phyloP scores from a whole-genome alignment of 2,888 invertebrate genomes.

The Limnephilus marmoratus region DNA sequence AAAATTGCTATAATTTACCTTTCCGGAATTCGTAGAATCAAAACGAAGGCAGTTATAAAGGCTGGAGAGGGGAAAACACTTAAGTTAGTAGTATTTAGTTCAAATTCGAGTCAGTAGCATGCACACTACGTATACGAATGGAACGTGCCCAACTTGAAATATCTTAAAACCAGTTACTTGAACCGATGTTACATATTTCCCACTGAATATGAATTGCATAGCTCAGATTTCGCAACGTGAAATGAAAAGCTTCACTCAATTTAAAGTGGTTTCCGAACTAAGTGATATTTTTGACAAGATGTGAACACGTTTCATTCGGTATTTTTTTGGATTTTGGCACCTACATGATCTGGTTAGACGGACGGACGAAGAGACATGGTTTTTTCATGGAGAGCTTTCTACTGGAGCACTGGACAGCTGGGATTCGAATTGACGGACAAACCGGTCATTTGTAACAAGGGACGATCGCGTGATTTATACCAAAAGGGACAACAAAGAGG shows the following conservation, averaged over 20 bases:
- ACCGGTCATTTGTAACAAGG: not conserved
- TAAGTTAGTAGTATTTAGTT: conserved; percentile 34
- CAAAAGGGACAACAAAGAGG: not conserved
- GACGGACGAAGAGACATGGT: conserved; percentile 63
- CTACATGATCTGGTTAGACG: conserved; percentile 63
- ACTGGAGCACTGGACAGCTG: conserved; percentile 49
- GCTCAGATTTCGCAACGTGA: not conserved
- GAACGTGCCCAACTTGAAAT: not conserved
- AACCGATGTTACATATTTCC: not conserved
- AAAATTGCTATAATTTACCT: conserved; percentile 32
- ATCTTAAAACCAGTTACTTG: not conserved
- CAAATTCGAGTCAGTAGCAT: conserved; percentile 22
- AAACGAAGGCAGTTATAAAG: conserved; percentile 29
- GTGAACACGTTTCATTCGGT: conserved; percentile 30
- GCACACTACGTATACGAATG: conserved; percentile 44
- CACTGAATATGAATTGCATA: not conserved
- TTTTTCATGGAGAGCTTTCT: conserved; percentile 60
- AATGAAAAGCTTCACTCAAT: not conserved
- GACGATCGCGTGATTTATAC: not conserved
- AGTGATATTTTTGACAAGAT: conserved; percentile 2
- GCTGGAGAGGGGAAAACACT: conserved; percentile 34
- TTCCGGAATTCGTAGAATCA: conserved; percentile 27
- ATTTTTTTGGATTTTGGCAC: conserved; percentile 36
- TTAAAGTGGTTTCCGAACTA: not conserved
- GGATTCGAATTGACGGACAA: conserved; percentile 20